Conservation (phyloP, 2,113 vertebrate genomes). For the Corydoras sp. region DNA sequence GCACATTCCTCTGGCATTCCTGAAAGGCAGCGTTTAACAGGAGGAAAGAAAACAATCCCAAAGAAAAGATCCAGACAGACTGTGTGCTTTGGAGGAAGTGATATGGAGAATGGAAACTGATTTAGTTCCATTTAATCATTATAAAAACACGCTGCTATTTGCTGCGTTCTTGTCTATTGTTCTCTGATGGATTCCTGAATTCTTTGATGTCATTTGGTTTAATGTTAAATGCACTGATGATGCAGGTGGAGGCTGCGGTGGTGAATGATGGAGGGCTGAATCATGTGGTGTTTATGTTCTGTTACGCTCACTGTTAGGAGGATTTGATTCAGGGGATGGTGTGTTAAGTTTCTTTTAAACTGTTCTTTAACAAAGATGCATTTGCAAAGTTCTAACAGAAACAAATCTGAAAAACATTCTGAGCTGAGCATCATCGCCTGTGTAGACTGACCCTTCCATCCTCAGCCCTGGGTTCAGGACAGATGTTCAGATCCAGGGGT, state of each 20-base stretch:
- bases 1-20: conserved; percentile 69
- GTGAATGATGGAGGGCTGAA: background rate
- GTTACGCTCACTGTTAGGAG: background rate
- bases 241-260: conserved; percentile 17
- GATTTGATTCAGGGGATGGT: background rate
- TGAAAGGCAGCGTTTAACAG: conserved; percentile 53
- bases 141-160: conserved; percentile 52
- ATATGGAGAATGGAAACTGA: conserved; percentile 62
- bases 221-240: background rate
- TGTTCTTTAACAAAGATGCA: too few relatives aligned
- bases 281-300: background rate
- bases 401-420: too few relatives aligned
- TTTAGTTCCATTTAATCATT: conserved; percentile 63
- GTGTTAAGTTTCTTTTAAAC: too few relatives aligned
- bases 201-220: conserved; percentile 1
- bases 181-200: conserved; percentile 33
- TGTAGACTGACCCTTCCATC: too few relatives aligned
- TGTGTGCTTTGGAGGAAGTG: conserved; percentile 45
- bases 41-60: conserved; percentile 45
- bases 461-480: too few relatives aligned
- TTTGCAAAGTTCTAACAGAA: too few relatives aligned
- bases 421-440: too few relatives aligned
- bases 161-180: conserved; percentile 45
- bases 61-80: conserved; percentile 56
- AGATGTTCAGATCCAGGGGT: too few relatives aligned